phyloP scores from a whole-genome alignment of 1,140 invertebrate genomes.

The Microvelia longipes region DNA sequence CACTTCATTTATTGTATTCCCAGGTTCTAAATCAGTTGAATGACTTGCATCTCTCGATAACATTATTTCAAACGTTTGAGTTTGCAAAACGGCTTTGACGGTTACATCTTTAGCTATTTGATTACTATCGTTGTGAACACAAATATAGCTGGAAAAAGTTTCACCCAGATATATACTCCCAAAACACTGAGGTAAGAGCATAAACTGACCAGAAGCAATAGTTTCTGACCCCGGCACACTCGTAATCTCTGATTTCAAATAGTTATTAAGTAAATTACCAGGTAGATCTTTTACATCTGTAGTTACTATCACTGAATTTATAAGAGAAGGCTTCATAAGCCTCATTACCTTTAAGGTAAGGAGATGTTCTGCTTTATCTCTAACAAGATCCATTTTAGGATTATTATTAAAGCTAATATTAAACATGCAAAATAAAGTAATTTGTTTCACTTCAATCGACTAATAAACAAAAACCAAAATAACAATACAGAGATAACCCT shows the following conservation, averaged over 20 bases:
- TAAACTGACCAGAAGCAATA: constrained; percentile 68
- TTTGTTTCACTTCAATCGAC: background rate
- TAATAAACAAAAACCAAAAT: background rate
- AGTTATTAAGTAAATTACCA: constrained; percentile 57
- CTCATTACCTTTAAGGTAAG: constrained; percentile 63
- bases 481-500: background rate
- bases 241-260: constrained; percentile 59
- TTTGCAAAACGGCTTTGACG: constrained; percentile 40
- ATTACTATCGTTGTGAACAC: constrained; percentile 86
- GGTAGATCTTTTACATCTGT: constrained; percentile 72
- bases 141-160: constrained; percentile 94
- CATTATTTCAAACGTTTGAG: constrained; percentile 5
- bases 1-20: constrained; percentile 80
- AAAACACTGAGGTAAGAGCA: constrained; percentile 88
- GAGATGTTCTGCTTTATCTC: background rate
- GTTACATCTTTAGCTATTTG: constrained; percentile 63
- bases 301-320: constrained; percentile 58
- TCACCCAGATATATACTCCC: constrained; percentile 86
- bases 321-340: constrained; percentile 70
- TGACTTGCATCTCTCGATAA: constrained; percentile 9
- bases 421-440: background rate
- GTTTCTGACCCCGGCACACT: constrained; percentile 62
- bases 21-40: constrained; percentile 50
- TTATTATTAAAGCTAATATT: constrained; percentile 1
- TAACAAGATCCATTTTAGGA: background rate